Percentiles rank a stretch among this genome's conserved stretches.
phyloP scores from a whole-genome alignment of 1,140 invertebrate species.

The Aphelenchoides fujianensis region DNA sequence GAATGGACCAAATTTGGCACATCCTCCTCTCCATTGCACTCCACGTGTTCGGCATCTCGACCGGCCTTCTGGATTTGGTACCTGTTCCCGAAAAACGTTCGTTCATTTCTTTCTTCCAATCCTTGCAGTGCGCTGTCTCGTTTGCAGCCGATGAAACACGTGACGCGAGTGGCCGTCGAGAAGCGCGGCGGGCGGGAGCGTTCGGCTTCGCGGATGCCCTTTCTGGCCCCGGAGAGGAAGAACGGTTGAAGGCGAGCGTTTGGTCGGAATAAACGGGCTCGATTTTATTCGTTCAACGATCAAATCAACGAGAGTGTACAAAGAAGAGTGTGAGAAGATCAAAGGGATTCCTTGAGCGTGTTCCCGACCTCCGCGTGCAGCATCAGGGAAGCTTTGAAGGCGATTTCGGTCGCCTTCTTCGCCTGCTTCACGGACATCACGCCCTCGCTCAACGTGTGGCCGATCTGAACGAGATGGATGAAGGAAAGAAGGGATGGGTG shows the following conservation, averaged over 20 bases:
- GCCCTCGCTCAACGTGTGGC: conserved; percentile 8
- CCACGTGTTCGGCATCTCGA: conserved; percentile 41
- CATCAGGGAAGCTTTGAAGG: conserved; percentile 14
- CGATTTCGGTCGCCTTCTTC: neutral
- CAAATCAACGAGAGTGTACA: conserved; percentile 7
- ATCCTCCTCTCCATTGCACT: conserved; percentile 37
- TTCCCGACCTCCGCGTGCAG: conserved; percentile 12
- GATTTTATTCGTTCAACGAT: neutral
- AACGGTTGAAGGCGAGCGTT: neutral
- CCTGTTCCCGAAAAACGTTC: conserved; percentile 49
- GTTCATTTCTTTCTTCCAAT: conserved; percentile 30
- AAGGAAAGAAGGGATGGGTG: neutral
- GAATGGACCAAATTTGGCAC: conserved; percentile 14
- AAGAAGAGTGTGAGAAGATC: neutral
- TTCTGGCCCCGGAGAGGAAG: neutral
- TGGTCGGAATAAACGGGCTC: neutral
- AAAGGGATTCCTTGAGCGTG: neutral
- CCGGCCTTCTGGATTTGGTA: conserved; percentile 52
- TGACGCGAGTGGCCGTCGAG: conserved; percentile 26
- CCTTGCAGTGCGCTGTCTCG: neutral
- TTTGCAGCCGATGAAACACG: conserved; percentile 32
- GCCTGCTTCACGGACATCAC: conserved; percentile 16
- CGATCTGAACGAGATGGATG: neutral
- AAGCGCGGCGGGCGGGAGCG: conserved; percentile 4
- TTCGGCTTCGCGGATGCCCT: neutral